Evolutionary conservation across 2,888 invertebrate genomes (phyloP).

Genomic region (Eupithecia inturbata): DNA sequence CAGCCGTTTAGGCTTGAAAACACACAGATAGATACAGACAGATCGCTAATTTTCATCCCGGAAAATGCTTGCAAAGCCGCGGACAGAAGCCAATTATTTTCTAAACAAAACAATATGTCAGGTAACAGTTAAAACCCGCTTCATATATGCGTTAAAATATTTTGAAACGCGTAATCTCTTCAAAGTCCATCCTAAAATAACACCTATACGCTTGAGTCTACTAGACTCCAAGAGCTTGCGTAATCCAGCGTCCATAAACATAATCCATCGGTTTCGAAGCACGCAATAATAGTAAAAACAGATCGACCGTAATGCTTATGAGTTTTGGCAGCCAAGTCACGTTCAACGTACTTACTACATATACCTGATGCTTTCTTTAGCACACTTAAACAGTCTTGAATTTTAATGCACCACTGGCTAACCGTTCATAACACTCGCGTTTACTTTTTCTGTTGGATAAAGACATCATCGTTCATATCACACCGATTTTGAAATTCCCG

Average conservation of each 20-base stretch:
- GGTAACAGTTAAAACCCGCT: neutral
- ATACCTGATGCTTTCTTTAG: conserved; percentile 21
- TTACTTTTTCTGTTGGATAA: neutral
- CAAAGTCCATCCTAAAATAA: neutral
- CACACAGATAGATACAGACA: too few relatives aligned
- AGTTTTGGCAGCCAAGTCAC: conserved; percentile 29
- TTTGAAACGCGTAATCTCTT: neutral
- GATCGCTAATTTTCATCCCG: neutral
- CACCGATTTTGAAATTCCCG: neutral
- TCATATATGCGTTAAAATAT: neutral
- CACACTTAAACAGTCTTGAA: conserved; percentile 5
- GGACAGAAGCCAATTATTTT: neutral
- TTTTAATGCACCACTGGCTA: neutral
- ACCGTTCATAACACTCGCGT: neutral
- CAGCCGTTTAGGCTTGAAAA: too few relatives aligned
- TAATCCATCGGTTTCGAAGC: conserved; percentile 11
- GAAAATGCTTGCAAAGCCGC: neutral
- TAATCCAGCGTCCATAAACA: neutral
- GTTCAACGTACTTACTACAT: conserved; percentile 8
- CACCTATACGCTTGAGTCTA: neutral
- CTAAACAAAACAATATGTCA: neutral
- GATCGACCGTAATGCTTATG: conserved; percentile 18
- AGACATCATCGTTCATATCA: neutral
- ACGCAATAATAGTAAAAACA: conserved; percentile 19
- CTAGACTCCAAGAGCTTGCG: neutral